Conservation (phyloP, 1,140 invertebrate genomes). For the Dufourea novaeangliae region DNA sequence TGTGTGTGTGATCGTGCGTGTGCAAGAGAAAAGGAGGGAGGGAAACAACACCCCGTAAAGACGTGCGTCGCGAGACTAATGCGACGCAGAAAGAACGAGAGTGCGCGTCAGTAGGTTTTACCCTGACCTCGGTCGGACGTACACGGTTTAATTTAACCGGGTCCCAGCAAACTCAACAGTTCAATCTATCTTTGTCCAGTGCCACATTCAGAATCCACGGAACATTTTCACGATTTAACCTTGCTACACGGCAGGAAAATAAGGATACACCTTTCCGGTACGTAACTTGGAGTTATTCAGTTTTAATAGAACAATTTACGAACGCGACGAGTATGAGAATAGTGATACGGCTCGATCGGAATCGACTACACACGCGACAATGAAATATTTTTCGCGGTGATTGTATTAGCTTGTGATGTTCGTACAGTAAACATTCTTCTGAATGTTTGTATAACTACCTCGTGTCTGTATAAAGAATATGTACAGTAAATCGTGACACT, state of each 20-base stretch:
- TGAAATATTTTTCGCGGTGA: not conserved
- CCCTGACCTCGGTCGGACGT: constrained; percentile 69
- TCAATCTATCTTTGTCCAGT: constrained; percentile 63
- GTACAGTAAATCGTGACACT: no score
- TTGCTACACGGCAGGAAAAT: constrained; percentile 7
- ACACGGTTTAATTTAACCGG: constrained; percentile 69
- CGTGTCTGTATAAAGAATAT: no score
- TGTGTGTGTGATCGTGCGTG: not conserved
- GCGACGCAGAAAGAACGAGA: constrained; percentile 56
- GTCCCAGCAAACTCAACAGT: constrained; percentile 53
- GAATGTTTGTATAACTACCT: no score
- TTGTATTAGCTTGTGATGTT: no score
- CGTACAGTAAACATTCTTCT: no score
- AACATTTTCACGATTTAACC: constrained; percentile 30
- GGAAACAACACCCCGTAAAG: constrained; percentile 35
- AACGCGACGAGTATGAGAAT: not conserved
- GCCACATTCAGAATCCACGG: constrained; percentile 38
- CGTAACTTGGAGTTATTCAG: constrained; percentile 26
- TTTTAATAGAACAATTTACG: not conserved
- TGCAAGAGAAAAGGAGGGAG: constrained; percentile 28
- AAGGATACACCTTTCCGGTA: constrained; percentile 42
- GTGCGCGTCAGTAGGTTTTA: constrained; percentile 65
- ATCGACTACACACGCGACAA: not conserved
- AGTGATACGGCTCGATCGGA: not conserved
- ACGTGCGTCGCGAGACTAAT: constrained; percentile 10